Evolutionary conservation across 2,888 invertebrate genomes (phyloP).

Genomic region (Pristionchus japonicus): DNA sequence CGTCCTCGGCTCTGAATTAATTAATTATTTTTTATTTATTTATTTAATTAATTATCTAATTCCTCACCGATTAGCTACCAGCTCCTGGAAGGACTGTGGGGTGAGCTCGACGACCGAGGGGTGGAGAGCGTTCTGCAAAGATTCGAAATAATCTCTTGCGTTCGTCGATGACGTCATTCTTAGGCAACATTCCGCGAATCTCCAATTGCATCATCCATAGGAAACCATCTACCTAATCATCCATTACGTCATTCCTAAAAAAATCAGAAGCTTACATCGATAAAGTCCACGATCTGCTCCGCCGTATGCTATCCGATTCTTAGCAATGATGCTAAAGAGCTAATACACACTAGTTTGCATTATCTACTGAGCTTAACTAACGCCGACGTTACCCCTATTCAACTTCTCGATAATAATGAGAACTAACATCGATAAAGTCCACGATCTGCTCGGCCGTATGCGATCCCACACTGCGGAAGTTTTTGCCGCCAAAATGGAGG

Average conservation of each 20-base stretch:
- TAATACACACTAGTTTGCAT: no score
- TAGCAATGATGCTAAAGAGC: no score
- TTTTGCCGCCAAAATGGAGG: constrained; percentile 80
- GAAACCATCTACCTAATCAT: no score
- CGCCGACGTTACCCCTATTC: no score
- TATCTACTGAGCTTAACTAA: no score
- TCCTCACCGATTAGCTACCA: constrained; percentile 75
- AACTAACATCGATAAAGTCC: constrained; percentile 81
- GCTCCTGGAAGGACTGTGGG: constrained; percentile 79
- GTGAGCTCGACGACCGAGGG: constrained; percentile 81
- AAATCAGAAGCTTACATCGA: constrained; percentile 79
- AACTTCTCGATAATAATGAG: no score
- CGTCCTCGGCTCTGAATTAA: constrained; percentile 78
- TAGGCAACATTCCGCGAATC: no score
- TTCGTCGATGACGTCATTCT: no score
- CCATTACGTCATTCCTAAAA: no score
- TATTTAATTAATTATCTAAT: not conserved
- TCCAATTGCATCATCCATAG: no score
- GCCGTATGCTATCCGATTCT: constrained; percentile 81
- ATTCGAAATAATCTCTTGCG: not conserved
- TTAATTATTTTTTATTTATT: not conserved
- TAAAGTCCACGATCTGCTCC: constrained; percentile 81
- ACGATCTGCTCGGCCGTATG: constrained; percentile 81
- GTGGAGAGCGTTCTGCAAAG: constrained; percentile 66
- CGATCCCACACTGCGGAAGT: constrained; percentile 80